Evolutionary conservation across 2,113 vertebrate genomes (phyloP), one percentile per base, ranked within the genome.

Genomic region (Ophiodon elongatus): DNA sequence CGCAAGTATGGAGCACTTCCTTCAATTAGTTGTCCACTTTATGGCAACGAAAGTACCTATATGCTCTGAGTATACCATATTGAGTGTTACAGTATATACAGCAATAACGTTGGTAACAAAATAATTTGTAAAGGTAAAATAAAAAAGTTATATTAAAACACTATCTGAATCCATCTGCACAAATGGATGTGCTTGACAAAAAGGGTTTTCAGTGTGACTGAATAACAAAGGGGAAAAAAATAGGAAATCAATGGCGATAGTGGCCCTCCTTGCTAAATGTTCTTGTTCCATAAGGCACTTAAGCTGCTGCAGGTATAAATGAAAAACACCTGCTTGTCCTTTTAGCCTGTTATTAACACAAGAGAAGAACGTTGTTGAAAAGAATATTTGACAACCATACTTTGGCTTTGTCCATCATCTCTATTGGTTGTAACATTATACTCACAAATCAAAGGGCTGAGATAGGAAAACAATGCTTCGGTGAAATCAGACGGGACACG

Each of bases 231-330:
- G 41, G 45, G 8, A 69, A 17, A 63, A 4, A 54, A 73, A 27
- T 7, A 54, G 57, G 13, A 66, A 72, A 73, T 73, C 43, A 2
- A 70, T 70, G 14, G 23, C 45, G 56, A 45, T 29, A 9, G 75
- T 52, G 8, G 66, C 37, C 6, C 39, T 59, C 4, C 1, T 60
- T 52, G 43, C 13, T 66, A 47, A 59, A 39, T 31, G 15, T 29
- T 13, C 15, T 39, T 13, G n/a, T 69, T 68, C 17, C 11, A 25
- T 56, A 23, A 41, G 14, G 59, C 59, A 43, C 74, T 78, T 78
- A 66, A 25, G 66, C 57, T 11, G 8, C 37, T 66, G 29, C 60
- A 76, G 56, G 29, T 65, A 11, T 27, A 35, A 69, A 45, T 83
- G 27, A 37, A 54, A 31, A 19, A 45, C 25, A 21, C 45, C 33